Conservation (phyloP, 2,797 vertebrate genomes). For the Scarus forsteni region DNA sequence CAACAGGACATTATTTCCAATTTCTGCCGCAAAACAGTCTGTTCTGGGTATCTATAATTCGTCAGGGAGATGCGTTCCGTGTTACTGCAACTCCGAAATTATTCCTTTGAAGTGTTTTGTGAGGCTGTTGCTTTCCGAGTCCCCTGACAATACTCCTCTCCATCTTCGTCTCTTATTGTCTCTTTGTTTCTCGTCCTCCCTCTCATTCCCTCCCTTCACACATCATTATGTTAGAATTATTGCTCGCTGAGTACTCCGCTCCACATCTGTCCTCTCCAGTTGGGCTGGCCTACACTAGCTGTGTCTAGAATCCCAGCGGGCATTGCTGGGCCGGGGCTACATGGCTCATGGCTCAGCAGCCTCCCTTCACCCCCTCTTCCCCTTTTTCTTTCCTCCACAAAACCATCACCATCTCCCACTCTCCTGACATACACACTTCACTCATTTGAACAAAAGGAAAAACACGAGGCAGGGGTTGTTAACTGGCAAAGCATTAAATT, state of each 20-base stretch:
- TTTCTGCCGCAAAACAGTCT: conserved; percentile 52
- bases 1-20: conserved; percentile 48
- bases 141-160: conserved; percentile 50
- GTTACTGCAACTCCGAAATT: conserved; percentile 51
- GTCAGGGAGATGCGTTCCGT: conserved; percentile 43
- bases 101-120: conserved; percentile 68
- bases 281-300: conserved; percentile 41
- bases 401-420: background rate
- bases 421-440: background rate
- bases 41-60: conserved; percentile 65
- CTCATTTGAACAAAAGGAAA: conserved; percentile 45
- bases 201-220: conserved; percentile 51
- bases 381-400: background rate
- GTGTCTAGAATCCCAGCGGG: conserved; percentile 38
- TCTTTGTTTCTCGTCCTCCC: conserved; percentile 39
- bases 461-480: conserved; percentile 43
- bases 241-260: conserved; percentile 56
- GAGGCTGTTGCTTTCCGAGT: conserved; percentile 41
- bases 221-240: conserved; percentile 74
- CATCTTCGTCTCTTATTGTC: conserved; percentile 62
- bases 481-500: conserved; percentile 60
- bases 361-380: background rate
- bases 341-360: conserved; percentile 39
- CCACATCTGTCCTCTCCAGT: conserved; percentile 57
- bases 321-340: conserved; percentile 35